These are phyloP conservation scores for Acridotheres tristis DNA, from an alignment of 2,797 vertebrate species.

Conservation along the genomic window DNA sequence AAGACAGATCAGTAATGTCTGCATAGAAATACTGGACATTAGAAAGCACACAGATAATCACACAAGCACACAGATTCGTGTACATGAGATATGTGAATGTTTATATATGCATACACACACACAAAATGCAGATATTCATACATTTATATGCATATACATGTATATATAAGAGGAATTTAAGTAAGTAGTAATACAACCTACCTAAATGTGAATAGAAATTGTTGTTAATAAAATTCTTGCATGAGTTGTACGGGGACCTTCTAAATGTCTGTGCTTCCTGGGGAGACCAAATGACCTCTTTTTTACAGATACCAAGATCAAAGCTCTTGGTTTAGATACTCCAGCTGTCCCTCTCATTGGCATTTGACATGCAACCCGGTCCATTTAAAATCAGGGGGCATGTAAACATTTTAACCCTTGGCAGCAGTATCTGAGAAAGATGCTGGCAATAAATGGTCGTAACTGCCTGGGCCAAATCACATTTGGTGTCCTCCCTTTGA, in stretches of 20 bases:
- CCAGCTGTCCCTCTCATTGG: constrained; percentile 77
- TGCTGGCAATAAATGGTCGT: constrained; percentile 66
- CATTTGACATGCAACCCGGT: constrained; percentile 76
- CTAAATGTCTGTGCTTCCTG: constrained; percentile 75
- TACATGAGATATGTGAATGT: not conserved
- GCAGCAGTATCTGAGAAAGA: constrained; percentile 72
- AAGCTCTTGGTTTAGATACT: constrained; percentile 74
- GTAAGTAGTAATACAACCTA: constrained; percentile 41
- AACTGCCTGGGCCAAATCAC: constrained; percentile 48
- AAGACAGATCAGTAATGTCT: not conserved
- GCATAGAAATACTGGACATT: not conserved
- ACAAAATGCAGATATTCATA: not conserved
- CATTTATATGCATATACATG: not conserved
- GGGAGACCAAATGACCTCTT: constrained; percentile 73
- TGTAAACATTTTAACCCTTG: constrained; percentile 76
- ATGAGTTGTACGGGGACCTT: constrained; percentile 64
- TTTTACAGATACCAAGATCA: constrained; percentile 77
- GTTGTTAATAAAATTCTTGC: constrained; percentile 70
- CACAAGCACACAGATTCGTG: not conserved
- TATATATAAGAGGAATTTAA: constrained; percentile 28
- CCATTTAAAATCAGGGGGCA: constrained; percentile 74
- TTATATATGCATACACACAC: not conserved
- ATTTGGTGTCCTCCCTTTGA: constrained; percentile 69
- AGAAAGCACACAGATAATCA: not conserved
- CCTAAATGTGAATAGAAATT: constrained; percentile 56